Base-by-base conservation (phyloP, 2,113 vertebrate species). In the Scytalopus superciliaris region DNA sequence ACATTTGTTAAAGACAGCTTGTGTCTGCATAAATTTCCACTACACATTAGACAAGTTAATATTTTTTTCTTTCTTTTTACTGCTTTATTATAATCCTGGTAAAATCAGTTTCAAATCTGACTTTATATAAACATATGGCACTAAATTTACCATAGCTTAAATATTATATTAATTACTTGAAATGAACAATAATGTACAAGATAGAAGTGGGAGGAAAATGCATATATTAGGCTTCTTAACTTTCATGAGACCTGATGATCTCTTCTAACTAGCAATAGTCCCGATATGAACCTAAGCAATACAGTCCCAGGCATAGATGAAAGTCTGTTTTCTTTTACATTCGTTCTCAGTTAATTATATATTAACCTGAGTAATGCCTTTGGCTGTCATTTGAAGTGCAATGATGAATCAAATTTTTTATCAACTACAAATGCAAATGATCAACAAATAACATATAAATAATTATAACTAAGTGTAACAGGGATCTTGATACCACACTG, bases 1-100 rank as follows among this genome's bases (percentile, higher is more conserved):
- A 88, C 72, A 78, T 96, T 89, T 93, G 95, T 93, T 95, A 84
- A 42, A 88, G 91, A 93, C 74, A 92, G 75, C 60, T 92, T 95
- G 62, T 70, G 75, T 47, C 57, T 94, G 85, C 75, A 95, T 95
- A 95, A 76, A 94, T 97, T 96, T 94, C 78, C 33, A 66, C 39
- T 91, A 45, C 14, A 24, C 72, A 82, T 85, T 72, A 68, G 60
- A 83, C 45, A 93, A 96, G 81, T 82, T 96, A 77, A 76, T 95
- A 79, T 64, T 85, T 96, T 95, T 93, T 84, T 15, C 42, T 88
- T 19, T 85, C 19, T 84, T 87, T 47, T 74, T 68, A 63, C 12
- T 76, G 5, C 21, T 93, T 81, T 77, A 67, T 86, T 39, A 49
- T 79, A 78, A 93, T 81, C 37, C 57, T 56, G 19, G 40, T 73